These are phyloP conservation scores for Chrysoperla carnea DNA, from an alignment of 1,140 invertebrate genomes.

Conservation along the genomic window DNA sequence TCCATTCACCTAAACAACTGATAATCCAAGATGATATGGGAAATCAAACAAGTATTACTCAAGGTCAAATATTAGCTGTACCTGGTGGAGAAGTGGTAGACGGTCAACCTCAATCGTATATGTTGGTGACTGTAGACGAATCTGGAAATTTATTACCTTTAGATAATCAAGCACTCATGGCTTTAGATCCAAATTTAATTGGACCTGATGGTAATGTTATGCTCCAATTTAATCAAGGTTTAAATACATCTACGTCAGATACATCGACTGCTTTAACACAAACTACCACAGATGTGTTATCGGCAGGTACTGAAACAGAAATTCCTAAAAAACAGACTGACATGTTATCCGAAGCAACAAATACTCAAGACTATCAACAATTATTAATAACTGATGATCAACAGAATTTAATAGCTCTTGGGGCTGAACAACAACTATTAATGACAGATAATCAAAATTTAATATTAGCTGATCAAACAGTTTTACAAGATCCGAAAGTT, in stretches of 20 bases:
- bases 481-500: not conserved
- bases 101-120: constrained; percentile 38
- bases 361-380: not conserved
- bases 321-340: not conserved
- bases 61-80: constrained; percentile 44
- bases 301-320: not conserved
- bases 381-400: not conserved
- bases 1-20: constrained; percentile 18
- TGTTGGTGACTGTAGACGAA: constrained; percentile 42
- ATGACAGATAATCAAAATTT: not conserved
- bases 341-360: not conserved
- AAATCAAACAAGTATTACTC: constrained; percentile 24
- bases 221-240: constrained; percentile 17
- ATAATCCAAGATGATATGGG: constrained; percentile 20
- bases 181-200: constrained; percentile 16
- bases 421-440: not conserved
- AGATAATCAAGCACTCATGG: constrained; percentile 42
- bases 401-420: not conserved
- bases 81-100: constrained; percentile 42
- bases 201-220: constrained; percentile 19
- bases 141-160: constrained; percentile 48
- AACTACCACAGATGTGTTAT: not conserved
- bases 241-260: too few relatives aligned
- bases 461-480: constrained; percentile 2
- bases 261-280: too few relatives aligned